Evolutionary conservation across 2,888 invertebrate genomes (phyloP).

Genomic region (Alentia gelatinosa): DNA sequence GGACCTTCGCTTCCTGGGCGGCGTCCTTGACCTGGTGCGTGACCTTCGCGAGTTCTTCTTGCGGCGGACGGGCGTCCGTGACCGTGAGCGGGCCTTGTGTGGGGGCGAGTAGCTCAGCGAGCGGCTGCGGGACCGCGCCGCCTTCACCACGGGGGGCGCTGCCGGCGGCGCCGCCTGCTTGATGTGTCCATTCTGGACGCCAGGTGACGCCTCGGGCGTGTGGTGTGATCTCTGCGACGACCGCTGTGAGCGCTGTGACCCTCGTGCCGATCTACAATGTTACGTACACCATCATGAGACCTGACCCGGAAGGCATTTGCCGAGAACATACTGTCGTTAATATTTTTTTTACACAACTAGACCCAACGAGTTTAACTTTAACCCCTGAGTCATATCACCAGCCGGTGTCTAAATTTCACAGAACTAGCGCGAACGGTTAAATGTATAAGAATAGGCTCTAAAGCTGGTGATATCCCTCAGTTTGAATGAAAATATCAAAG

Average conservation of each 20-base stretch:
- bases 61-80: conserved; percentile 17
- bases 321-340: too few relatives aligned
- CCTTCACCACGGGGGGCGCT: neutral
- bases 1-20: conserved; percentile 20
- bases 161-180: neutral
- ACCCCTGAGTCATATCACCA: neutral
- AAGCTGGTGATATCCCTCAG: neutral
- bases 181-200: conserved; percentile 29
- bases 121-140: conserved; percentile 19
- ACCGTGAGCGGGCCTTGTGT: conserved; percentile 19
- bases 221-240: conserved; percentile 41
- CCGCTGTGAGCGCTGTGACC: conserved; percentile 41
- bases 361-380: too few relatives aligned
- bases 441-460: too few relatives aligned
- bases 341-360: too few relatives aligned
- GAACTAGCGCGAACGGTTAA: neutral
- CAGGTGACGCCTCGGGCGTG: conserved; percentile 5
- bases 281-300: neutral
- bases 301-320: too few relatives aligned
- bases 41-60: conserved; percentile 22
- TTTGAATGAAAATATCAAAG: too few relatives aligned
- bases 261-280: conserved; percentile 44
- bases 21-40: conserved; percentile 41
- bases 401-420: neutral
- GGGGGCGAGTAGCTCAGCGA: conserved; percentile 49